phyloP scores from a whole-genome alignment of 2,888 invertebrate species.

The Endomychus coccineus region DNA sequence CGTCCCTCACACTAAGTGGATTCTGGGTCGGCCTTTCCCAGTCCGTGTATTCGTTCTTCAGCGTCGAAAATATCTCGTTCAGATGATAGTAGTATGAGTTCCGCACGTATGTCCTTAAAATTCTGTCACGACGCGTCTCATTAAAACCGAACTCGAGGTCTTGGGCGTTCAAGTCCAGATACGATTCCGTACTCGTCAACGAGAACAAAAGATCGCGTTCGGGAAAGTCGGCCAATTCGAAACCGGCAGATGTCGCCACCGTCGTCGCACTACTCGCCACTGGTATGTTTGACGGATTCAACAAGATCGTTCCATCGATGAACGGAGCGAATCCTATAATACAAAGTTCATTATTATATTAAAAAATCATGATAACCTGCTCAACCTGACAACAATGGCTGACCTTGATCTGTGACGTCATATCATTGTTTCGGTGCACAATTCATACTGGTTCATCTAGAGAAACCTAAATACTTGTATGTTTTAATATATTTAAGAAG shows the following conservation, averaged over 20 bases:
- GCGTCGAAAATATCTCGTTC: conserved; percentile 89
- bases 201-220: conserved; percentile 78
- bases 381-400: too few relatives aligned
- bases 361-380: too few relatives aligned
- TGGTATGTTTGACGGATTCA: conserved; percentile 49
- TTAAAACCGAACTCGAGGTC: conserved; percentile 88
- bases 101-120: conserved; percentile 84
- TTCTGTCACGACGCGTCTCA: conserved; percentile 77
- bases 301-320: conserved; percentile 81
- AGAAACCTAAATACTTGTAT: too few relatives aligned
- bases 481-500: too few relatives aligned
- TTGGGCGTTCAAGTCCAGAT: conserved; percentile 73
- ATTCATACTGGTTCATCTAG: too few relatives aligned
- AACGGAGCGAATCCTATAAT: conserved; percentile 77
- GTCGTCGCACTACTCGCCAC: conserved; percentile 51
- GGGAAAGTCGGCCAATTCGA: conserved; percentile 75
- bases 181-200: conserved; percentile 74
- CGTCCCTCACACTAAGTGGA: conserved; percentile 78
- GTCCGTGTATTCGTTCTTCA: conserved; percentile 91
- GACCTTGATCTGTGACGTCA: too few relatives aligned
- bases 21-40: conserved; percentile 87
- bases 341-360: too few relatives aligned
- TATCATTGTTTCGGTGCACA: too few relatives aligned
- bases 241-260: conserved; percentile 64
- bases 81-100: conserved; percentile 93